phyloP scores from a whole-genome alignment of 2,888 invertebrate genomes.

The Xiphydria camelus region DNA sequence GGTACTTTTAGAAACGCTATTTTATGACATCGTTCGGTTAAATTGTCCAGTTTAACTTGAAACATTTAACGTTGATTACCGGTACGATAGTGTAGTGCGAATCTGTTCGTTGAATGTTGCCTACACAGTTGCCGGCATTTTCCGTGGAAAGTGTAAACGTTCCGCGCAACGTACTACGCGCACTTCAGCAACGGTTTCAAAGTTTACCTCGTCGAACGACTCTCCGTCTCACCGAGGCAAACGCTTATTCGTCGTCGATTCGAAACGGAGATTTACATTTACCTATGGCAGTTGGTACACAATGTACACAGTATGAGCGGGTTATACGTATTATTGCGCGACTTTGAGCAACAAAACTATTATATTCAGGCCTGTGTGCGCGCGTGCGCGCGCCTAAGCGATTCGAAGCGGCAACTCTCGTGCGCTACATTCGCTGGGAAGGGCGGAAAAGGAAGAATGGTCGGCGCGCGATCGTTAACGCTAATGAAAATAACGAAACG shows the following conservation, averaged over 20 bases:
- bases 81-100: conserved; percentile 30
- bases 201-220: no score
- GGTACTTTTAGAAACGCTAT: conserved; percentile 44
- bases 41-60: conserved; percentile 28
- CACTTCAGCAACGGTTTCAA: no score
- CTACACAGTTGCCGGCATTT: not conserved
- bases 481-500: conserved; percentile 21
- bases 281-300: conserved; percentile 35
- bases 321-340: conserved; percentile 21
- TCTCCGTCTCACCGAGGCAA: not conserved
- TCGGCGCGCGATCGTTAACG: conserved; percentile 17
- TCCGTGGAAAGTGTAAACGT: not conserved
- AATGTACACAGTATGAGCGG: conserved; percentile 21
- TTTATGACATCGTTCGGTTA: conserved; percentile 30
- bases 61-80: conserved; percentile 34
- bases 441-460: no score
- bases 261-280: conserved; percentile 15
- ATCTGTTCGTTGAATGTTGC: conserved; percentile 31
- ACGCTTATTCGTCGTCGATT: not conserved
- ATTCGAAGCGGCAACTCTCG: not conserved
- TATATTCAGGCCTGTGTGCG: no score
- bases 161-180: not conserved
- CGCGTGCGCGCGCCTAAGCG: no score
- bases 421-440: no score
- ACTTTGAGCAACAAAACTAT: conserved; percentile 33